Evolutionary conservation across 30 jellyfish, hydroid and myxozoan genomes (phyloP).

Genomic region (Pelagia noctiluca): DNA sequence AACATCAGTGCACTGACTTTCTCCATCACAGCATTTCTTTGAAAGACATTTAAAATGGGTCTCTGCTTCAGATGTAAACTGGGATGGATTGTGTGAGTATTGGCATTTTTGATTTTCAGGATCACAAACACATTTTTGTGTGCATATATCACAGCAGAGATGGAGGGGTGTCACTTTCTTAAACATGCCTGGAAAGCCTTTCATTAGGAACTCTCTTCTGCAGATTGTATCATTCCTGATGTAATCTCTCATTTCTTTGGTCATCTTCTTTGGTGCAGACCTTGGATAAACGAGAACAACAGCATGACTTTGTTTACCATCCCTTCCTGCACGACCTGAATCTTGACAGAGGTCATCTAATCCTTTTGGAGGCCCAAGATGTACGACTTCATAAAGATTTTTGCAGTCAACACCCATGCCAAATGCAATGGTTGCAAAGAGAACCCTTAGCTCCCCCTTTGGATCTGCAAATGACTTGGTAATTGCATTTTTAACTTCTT

Average conservation of each 20-base stretch:
- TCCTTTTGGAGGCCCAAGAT: conserved; percentile 30
- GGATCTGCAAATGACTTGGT: conserved; percentile 35
- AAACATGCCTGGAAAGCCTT: conserved; percentile 16
- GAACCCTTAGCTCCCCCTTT: conserved; percentile 9
- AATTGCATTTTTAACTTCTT: conserved; percentile 28
- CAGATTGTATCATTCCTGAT: conserved; percentile 2
- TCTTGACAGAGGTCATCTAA: conserved; percentile 40
- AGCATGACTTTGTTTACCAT: conserved; percentile 23
- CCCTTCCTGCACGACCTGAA: conserved; percentile 49
- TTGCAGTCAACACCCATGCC: conserved; percentile 37
- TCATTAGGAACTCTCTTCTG: conserved; percentile 4
- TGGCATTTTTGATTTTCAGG: background rate
- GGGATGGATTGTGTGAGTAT: background rate
- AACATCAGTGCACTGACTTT: background rate
- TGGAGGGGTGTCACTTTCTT: conserved; percentile 9
- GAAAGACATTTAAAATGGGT: background rate
- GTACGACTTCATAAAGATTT: conserved; percentile 14
- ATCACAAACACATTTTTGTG: background rate
- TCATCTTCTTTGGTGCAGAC: background rate
- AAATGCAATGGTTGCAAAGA: conserved; percentile 37
- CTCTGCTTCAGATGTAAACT: background rate
- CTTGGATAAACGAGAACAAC: conserved; percentile 16
- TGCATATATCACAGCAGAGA: conserved; percentile 2
- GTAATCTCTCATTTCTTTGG: conserved; percentile 23
- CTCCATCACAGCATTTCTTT: background rate